Percentiles rank a stretch among this genome's conserved stretches.
Conservation (phyloP, 2,797 vertebrate genomes). For the Karalla daura region DNA sequence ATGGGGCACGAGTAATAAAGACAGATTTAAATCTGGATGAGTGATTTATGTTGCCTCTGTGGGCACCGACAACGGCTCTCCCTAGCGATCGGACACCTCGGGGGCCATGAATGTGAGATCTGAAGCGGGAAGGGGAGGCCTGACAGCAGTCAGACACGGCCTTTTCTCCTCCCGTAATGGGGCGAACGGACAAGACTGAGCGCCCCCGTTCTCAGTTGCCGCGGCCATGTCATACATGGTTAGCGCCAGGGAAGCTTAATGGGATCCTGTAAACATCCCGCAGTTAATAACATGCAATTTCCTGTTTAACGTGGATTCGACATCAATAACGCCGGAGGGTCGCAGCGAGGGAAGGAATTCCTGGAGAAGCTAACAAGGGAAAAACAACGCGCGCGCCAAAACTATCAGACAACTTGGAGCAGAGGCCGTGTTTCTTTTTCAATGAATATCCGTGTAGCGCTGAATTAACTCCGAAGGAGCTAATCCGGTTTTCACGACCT, state of each 20-base stretch:
- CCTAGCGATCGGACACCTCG: slow-evolving; percentile 4
- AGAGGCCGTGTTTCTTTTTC: slow-evolving; percentile 8
- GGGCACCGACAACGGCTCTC: slow-evolving; percentile 28
- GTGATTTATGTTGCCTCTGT: slow-evolving; percentile 57
- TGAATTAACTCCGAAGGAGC: neutral
- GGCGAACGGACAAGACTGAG: too few species aligned
- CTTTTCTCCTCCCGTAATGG: neutral
- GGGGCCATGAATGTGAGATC: neutral
- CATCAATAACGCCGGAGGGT: slow-evolving; percentile 43
- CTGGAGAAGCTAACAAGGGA: slow-evolving; percentile 43
- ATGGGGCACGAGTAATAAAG: slow-evolving; percentile 45
- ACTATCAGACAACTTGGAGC: slow-evolving; percentile 9
- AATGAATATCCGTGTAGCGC: slow-evolving; percentile 12
- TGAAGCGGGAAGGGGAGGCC: slow-evolving; percentile 2
- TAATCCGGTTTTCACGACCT: neutral
- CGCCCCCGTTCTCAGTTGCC: slow-evolving; percentile 10
- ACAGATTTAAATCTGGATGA: slow-evolving; percentile 58
- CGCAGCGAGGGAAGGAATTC: slow-evolving; percentile 20
- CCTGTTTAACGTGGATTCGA: slow-evolving; percentile 65
- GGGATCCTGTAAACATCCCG: slow-evolving; percentile 39
- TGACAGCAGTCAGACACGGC: neutral
- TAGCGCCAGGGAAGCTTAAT: slow-evolving; percentile 20
- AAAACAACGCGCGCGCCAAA: slow-evolving; percentile 22
- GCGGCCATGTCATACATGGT: neutral
- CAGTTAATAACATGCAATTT: slow-evolving; percentile 55